Conservation (phyloP, 2,888 invertebrate genomes). For the Leuctra nigra region DNA sequence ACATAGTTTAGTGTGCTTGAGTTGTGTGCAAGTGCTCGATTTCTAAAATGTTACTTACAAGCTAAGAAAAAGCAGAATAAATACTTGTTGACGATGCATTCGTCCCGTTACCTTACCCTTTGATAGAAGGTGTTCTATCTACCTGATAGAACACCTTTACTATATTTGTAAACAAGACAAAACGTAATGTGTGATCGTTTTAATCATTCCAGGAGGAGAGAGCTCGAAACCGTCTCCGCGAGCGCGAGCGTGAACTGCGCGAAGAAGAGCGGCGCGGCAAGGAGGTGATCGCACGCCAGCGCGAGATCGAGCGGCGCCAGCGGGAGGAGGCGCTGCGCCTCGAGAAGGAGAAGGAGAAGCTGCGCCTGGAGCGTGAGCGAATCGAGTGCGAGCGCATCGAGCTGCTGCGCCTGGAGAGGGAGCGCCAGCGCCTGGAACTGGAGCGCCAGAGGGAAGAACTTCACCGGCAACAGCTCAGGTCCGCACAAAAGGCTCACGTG, state of each 20-base stretch:
- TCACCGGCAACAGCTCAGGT: conserved; percentile 71
- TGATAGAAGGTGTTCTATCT: too few species aligned
- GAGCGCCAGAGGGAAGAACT: conserved; percentile 73
- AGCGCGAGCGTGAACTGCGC: conserved; percentile 67
- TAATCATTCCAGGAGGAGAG: conserved; percentile 66
- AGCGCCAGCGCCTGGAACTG: conserved; percentile 65
- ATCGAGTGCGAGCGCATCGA: conserved; percentile 86
- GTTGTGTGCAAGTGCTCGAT: too few species aligned
- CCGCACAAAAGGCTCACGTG: conserved; percentile 32
- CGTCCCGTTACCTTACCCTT: too few species aligned
- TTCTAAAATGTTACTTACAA: too few species aligned
- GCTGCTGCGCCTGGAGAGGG: conserved; percentile 72
- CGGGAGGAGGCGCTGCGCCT: conserved; percentile 78
- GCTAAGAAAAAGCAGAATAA: too few species aligned
- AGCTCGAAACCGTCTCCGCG: conserved; percentile 64
- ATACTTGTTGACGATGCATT: too few species aligned
- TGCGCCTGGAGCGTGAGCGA: conserved; percentile 76
- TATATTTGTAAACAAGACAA: too few species aligned
- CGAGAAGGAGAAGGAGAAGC: conserved; percentile 71
- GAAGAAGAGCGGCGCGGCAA: conserved; percentile 76
- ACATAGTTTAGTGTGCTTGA: too few species aligned
- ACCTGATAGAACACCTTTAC: too few species aligned
- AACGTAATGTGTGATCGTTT: too few species aligned
- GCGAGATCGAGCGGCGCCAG: conserved; percentile 75
- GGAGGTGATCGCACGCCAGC: conserved; percentile 67